phyloP scores from a whole-genome alignment of 2,113 vertebrate genomes.

The Gymnobelideus leadbeateri region DNA sequence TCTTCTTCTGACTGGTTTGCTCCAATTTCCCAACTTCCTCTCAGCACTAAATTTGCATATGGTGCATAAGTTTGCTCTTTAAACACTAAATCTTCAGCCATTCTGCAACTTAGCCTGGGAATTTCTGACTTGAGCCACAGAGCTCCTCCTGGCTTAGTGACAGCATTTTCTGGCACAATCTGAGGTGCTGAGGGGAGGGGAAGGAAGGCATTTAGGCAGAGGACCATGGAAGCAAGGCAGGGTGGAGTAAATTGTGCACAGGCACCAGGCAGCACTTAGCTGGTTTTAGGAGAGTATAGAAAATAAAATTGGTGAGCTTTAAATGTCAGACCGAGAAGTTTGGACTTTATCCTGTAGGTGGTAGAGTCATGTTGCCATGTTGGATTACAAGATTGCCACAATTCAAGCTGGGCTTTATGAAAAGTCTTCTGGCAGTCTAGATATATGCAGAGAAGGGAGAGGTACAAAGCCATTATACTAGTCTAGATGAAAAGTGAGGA shows the following conservation, averaged over 20 bases:
- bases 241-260: not conserved
- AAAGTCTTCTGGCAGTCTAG: not conserved
- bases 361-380: not conserved
- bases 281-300: not conserved
- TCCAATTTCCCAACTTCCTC: not conserved
- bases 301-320: not conserved
- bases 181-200: not conserved
- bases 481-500: not conserved
- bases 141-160: not conserved
- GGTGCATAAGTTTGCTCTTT: not conserved
- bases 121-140: not conserved
- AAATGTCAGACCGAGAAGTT: not conserved
- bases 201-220: not conserved
- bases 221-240: not conserved
- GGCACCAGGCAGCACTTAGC: not conserved
- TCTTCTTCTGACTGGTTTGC: not conserved
- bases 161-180: not conserved
- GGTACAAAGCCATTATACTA: not conserved
- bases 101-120: not conserved
- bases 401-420: not conserved
- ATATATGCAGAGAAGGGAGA: not conserved
- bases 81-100: not conserved
- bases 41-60: not conserved
- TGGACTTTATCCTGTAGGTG: not conserved
- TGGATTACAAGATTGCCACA: not conserved